These are phyloP conservation scores for Matsumurasca onukii DNA, from an alignment of 1,140 invertebrate genomes.

Conservation along the genomic window DNA sequence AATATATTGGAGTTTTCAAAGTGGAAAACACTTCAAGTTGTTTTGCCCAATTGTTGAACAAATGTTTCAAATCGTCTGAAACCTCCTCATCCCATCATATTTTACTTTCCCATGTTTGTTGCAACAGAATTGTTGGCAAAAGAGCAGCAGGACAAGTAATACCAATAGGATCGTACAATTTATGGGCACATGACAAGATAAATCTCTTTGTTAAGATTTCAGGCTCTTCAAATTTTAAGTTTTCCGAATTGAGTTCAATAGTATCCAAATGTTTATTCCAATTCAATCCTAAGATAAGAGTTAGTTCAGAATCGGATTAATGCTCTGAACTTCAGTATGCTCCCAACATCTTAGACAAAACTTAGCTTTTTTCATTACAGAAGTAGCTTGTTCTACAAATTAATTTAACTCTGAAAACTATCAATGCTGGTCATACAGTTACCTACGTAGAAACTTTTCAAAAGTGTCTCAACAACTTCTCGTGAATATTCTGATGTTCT, in stretches of 20 bases:
- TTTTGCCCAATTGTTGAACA: constrained; percentile 22
- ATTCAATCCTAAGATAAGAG: neutral
- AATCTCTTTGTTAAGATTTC: constrained; percentile 31
- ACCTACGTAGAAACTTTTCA: neutral
- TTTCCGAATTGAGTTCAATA: neutral
- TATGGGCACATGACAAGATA: constrained; percentile 31
- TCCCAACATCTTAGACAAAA: neutral
- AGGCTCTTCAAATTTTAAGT: neutral
- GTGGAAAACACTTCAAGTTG: neutral
- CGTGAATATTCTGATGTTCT: neutral
- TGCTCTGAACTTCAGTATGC: neutral
- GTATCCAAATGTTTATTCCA: neutral
- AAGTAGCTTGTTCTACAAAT: neutral
- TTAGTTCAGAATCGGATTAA: neutral
- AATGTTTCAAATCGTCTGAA: constrained; percentile 23
- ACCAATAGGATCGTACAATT: constrained; percentile 35
- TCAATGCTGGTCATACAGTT: neutral
- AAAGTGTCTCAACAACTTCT: neutral
- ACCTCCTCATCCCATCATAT: constrained; percentile 35
- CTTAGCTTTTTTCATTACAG: neutral
- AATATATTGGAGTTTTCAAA: neutral
- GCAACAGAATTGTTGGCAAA: constrained; percentile 30
- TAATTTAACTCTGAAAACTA: neutral
- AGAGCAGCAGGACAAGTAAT: constrained; percentile 29
- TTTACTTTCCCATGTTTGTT: constrained; percentile 28